These are phyloP conservation scores for Centruroides sculpturatus DNA, from an alignment of 1,140 invertebrate species.

Conservation along the genomic window DNA sequence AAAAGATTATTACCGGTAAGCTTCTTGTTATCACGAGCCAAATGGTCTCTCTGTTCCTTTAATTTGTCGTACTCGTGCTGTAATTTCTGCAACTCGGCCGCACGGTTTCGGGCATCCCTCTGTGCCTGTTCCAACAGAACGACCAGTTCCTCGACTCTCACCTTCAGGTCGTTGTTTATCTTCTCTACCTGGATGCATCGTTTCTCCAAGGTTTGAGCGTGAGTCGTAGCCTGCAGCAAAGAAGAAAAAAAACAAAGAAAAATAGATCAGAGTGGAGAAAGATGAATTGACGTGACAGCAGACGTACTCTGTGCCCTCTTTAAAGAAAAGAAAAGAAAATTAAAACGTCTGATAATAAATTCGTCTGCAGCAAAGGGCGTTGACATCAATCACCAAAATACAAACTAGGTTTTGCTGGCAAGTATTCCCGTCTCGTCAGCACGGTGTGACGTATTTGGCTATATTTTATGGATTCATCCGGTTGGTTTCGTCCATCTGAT, in stretches of 20 bases:
- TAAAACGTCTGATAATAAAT: no score
- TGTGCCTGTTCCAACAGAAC: conserved; percentile 75
- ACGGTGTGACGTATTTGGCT: no score
- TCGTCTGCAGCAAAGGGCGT: no score
- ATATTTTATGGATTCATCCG: no score
- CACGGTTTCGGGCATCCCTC: conserved; percentile 75
- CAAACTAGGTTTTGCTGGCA: no score
- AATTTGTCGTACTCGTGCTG: conserved; percentile 85
- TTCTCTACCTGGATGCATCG: conserved; percentile 78
- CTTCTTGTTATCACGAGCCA: conserved; percentile 90
- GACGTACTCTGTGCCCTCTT: no score
- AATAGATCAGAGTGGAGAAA: no score
- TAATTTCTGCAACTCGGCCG: conserved; percentile 67
- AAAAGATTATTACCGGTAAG: conserved; percentile 34
- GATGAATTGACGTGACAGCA: no score
- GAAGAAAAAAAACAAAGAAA: conserved; percentile 18
- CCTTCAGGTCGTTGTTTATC: conserved; percentile 60
- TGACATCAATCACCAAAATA: no score
- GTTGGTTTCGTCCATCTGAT: no score
- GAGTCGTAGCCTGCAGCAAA: conserved; percentile 5
- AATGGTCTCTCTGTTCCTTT: conserved; percentile 75
- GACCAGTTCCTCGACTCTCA: conserved; percentile 71
- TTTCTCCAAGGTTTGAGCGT: conserved; percentile 77
- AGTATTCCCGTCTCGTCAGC: no score
- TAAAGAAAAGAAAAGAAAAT: no score